These are phyloP conservation scores for Lasiommata megera DNA, from an alignment of 2,888 invertebrate genomes.

Conservation along the genomic window DNA sequence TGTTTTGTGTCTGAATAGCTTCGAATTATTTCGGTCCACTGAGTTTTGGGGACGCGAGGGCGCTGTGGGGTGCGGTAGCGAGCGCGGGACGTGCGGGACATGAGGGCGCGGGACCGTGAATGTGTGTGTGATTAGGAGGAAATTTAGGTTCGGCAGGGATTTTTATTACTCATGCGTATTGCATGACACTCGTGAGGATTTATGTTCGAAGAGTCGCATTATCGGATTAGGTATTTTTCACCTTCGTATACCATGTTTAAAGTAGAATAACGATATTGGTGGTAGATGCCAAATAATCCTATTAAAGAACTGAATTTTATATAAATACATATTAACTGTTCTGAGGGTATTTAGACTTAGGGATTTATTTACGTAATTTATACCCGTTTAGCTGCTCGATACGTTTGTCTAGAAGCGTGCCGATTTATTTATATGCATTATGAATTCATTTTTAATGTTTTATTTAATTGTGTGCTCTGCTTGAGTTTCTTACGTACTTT, in stretches of 20 bases:
- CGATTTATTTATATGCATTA: conserved; percentile 10
- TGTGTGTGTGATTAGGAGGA: conserved; percentile 67
- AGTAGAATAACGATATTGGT: conserved; percentile 75
- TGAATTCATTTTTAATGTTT: conserved; percentile 2
- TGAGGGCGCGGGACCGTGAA: conserved; percentile 34
- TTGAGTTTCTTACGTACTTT: conserved; percentile 38
- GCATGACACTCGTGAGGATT: conserved; percentile 52
- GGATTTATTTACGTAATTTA: conserved; percentile 68
- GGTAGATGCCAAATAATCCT: conserved; percentile 81
- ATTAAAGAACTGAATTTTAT: conserved; percentile 82
- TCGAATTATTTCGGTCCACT: conserved; percentile 46
- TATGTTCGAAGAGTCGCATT: conserved; percentile 65
- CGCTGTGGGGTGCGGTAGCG: conserved; percentile 43
- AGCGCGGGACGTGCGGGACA: conserved; percentile 34
- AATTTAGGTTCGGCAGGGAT: conserved; percentile 78
- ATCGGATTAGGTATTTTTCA: conserved; percentile 71
- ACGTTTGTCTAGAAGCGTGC: conserved; percentile 2
- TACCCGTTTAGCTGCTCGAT: conserved; percentile 16
- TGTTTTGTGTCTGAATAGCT: conserved; percentile 43
- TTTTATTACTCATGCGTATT: conserved; percentile 45
- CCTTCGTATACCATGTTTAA: conserved; percentile 76
- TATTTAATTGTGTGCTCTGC: conserved; percentile 26
- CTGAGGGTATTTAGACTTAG: conserved; percentile 79
- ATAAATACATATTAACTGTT: conserved; percentile 78
- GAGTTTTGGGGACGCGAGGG: conserved; percentile 48